Evolutionary conservation across 2,113 vertebrate species (phyloP).

Genomic region (Syrmaticus mikado): DNA sequence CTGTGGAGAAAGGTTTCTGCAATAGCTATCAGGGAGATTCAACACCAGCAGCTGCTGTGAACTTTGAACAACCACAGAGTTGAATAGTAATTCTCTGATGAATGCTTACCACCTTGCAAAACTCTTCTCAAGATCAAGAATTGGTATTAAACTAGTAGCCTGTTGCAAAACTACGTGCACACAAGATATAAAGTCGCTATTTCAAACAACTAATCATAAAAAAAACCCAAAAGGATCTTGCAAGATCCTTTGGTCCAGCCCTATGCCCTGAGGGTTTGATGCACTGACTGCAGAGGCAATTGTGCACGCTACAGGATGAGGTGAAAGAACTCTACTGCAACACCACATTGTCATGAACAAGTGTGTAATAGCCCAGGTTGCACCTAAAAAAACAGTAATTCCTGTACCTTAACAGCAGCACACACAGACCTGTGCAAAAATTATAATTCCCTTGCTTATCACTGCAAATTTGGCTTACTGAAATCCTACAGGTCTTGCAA

Average conservation of each 20-base stretch:
- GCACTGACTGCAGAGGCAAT: not conserved
- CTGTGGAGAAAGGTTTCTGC: slow-evolving; percentile 6
- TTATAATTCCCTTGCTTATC: not conserved
- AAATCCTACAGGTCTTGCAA: not conserved
- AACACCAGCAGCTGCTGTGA: slow-evolving; percentile 36
- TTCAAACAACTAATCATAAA: not conserved
- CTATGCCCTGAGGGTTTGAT: not conserved
- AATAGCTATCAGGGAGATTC: not conserved
- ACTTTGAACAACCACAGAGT: not conserved
- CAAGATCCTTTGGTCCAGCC: not conserved
- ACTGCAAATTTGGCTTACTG: not conserved
- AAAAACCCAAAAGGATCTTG: not conserved
- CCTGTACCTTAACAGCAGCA: not conserved
- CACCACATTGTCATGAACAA: not conserved
- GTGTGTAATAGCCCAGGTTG: not conserved
- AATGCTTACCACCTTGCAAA: slow-evolving; percentile 53
- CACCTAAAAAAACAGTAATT: not conserved
- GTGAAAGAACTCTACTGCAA: not conserved
- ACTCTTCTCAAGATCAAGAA: slow-evolving; percentile 10
- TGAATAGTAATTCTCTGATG: slow-evolving; percentile 14
- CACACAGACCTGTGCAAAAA: not conserved
- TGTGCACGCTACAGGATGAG: fast-evolving
- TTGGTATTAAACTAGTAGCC: not conserved
- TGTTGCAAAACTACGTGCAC: fast-evolving
- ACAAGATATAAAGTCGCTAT: not conserved